phyloP scores from a whole-genome alignment of 2,113 vertebrate species.

The Anarhynchus alexandrinus region DNA sequence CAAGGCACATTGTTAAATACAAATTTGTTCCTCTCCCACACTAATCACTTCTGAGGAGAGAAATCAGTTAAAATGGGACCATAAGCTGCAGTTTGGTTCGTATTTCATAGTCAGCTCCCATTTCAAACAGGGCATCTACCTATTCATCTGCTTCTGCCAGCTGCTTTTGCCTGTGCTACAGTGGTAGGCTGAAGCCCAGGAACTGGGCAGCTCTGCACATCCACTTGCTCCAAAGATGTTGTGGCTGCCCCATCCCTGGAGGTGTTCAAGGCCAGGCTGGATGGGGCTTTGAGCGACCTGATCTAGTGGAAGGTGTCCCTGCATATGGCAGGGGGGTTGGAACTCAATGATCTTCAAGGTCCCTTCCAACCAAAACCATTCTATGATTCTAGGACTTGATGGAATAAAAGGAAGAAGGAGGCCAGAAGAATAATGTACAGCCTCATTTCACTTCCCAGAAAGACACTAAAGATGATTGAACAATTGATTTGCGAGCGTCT shows the following conservation, averaged over 20 bases:
- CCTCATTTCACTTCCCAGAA: slow-evolving; percentile 40
- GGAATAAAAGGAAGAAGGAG: background rate
- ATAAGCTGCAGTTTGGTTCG: background rate
- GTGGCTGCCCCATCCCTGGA: background rate
- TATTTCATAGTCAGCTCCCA: background rate
- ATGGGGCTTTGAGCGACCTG: too few species aligned
- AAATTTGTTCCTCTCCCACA: background rate
- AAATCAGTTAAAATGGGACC: background rate
- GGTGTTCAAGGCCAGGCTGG: too few species aligned
- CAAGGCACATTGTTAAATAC: background rate
- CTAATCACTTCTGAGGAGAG: background rate
- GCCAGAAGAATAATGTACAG: background rate
- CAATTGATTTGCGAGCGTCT: background rate
- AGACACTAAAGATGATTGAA: slow-evolving; percentile 8
- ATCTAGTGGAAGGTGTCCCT: too few species aligned
- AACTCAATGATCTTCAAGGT: too few species aligned
- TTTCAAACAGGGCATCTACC: background rate
- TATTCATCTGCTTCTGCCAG: background rate
- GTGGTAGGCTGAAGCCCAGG: background rate
- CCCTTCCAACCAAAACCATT: too few species aligned
- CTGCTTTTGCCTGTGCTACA: background rate
- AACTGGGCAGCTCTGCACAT: background rate
- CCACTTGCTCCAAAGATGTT: background rate
- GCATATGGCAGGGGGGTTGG: too few species aligned
- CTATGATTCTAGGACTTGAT: background rate